These are phyloP conservation scores for Sebastes oblongus DNA, from an alignment of 2,797 vertebrate genomes.

Conservation along the genomic window DNA sequence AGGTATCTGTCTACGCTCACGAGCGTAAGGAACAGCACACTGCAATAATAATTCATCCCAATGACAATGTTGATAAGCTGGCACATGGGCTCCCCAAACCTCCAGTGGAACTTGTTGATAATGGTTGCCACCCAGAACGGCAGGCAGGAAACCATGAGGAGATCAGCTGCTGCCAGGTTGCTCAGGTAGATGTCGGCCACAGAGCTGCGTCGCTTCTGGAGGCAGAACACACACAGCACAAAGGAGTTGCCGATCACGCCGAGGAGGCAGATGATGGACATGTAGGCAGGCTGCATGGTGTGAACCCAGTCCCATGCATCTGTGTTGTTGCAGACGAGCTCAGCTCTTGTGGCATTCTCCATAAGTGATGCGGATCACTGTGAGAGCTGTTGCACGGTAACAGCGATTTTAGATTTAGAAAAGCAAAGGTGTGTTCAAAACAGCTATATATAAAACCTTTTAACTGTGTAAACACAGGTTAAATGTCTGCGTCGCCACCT, in stretches of 20 bases:
- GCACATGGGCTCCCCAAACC: conserved; percentile 87
- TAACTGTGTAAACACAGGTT: conserved; percentile 37
- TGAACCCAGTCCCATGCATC: conserved; percentile 78
- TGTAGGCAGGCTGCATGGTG: conserved; percentile 83
- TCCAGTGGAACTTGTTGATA: conserved; percentile 83
- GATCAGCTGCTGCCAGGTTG: conserved; percentile 87
- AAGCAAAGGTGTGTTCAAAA: background rate
- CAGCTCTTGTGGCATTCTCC: conserved; percentile 21
- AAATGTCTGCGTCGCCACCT: background rate
- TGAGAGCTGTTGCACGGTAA: conserved; percentile 1
- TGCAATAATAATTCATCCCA: conserved; percentile 87
- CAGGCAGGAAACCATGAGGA: conserved; percentile 84
- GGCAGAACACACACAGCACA: conserved; percentile 84
- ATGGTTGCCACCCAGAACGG: conserved; percentile 91
- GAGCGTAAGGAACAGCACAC: conserved; percentile 87
- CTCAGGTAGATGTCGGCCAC: conserved; percentile 91
- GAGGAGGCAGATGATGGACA: conserved; percentile 86
- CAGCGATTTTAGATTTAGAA: background rate
- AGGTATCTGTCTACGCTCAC: conserved; percentile 91
- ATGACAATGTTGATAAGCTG: conserved; percentile 80
- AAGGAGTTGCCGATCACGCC: conserved; percentile 86
- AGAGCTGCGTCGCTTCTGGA: conserved; percentile 83
- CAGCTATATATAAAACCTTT: conserved; percentile 28
- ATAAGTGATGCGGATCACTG: conserved; percentile 22
- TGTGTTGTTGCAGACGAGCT: conserved; percentile 69